Evolutionary conservation across 37 sponge, comb jelly and placozoan genomes (phyloP).

Genomic region (Ephydatia muelleri): DNA sequence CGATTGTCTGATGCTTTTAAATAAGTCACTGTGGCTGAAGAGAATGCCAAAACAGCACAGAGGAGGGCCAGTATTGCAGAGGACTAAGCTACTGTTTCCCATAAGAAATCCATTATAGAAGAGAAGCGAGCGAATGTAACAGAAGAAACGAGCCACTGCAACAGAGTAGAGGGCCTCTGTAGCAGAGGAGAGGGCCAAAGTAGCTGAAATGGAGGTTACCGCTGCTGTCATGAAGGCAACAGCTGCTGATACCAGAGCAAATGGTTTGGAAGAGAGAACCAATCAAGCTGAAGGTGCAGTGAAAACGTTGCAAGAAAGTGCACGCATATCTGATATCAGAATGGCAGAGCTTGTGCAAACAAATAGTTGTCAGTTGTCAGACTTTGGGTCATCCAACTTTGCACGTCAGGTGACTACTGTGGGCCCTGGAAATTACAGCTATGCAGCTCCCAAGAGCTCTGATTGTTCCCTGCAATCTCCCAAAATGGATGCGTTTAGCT

Average conservation of each 20-base stretch:
- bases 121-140: background rate
- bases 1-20: too few species aligned
- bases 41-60: too few species aligned
- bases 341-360: background rate
- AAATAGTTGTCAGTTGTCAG: conserved; percentile 30
- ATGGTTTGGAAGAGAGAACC: background rate
- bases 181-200: background rate
- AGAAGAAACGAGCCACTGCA: background rate
- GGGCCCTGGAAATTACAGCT: conserved; percentile 40
- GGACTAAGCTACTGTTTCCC: too few species aligned
- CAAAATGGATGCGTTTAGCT: conserved; percentile 68
- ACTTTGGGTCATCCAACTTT: conserved; percentile 73
- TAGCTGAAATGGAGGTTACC: background rate
- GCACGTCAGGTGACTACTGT: conserved; percentile 8
- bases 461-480: conserved; percentile 24
- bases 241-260: background rate
- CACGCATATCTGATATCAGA: conserved; percentile 1
- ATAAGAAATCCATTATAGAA: too few species aligned
- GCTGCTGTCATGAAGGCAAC: background rate
- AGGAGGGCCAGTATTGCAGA: too few species aligned
- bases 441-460: conserved; percentile 66
- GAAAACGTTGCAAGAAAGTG: background rate
- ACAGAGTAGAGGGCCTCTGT: background rate
- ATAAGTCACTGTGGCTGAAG: too few species aligned
- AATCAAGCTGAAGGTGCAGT: background rate